phyloP scores from a whole-genome alignment of 2,888 invertebrate genomes.

The Nephrocerus scutellatus region DNA sequence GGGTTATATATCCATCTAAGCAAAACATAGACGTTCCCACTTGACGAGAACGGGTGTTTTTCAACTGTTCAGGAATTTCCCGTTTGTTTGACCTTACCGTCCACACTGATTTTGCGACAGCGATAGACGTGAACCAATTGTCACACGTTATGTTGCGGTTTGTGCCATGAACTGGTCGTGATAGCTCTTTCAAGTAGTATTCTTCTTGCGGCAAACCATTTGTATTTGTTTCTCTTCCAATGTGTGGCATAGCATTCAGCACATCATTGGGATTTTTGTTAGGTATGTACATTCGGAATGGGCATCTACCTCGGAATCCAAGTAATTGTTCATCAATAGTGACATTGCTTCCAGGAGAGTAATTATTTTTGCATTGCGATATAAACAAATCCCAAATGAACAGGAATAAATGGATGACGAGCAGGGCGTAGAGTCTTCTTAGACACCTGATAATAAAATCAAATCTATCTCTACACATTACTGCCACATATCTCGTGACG shows the following conservation, averaged over 20 bases:
- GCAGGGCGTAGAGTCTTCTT: conserved; percentile 6
- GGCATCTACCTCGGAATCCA: conserved; percentile 7
- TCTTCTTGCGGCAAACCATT: conserved; percentile 14
- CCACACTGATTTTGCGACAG: too few species aligned
- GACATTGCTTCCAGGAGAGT: conserved; percentile 8
- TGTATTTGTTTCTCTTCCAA: too few species aligned
- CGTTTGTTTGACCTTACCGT: too few species aligned
- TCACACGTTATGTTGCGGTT: too few species aligned
- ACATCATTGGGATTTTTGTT: too few species aligned
- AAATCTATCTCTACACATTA: conserved; percentile 17
- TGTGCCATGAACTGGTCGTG: too few species aligned
- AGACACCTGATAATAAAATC: conserved; percentile 10
- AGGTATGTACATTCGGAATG: conserved; percentile 7
- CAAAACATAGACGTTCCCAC: conserved; percentile 6
- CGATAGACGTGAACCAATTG: too few species aligned
- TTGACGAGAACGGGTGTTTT: conserved; percentile 7
- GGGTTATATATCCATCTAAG: too few species aligned
- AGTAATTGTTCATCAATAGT: conserved; percentile 14
- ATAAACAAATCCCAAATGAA: conserved; percentile 12
- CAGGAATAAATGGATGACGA: conserved; percentile 8
- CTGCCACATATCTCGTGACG: conserved; percentile 21
- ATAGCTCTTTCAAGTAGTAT: conserved; percentile 14
- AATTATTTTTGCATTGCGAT: conserved; percentile 7
- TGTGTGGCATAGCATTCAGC: too few species aligned
- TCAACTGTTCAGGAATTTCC: too few species aligned